phyloP scores from a whole-genome alignment of 2,888 invertebrate species.

The Lasioglossum morio region DNA sequence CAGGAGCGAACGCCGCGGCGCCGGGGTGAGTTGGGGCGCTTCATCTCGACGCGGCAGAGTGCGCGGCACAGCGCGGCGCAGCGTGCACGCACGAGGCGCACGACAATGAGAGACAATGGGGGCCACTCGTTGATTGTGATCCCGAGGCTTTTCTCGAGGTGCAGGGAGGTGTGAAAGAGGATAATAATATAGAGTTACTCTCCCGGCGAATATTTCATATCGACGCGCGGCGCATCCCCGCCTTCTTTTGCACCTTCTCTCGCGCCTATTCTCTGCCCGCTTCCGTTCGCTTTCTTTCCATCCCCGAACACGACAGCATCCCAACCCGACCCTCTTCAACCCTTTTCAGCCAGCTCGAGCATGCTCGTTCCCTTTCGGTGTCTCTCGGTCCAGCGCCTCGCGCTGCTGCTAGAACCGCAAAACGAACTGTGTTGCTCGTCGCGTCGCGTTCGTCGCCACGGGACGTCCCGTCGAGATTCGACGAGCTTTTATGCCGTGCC shows the following conservation, averaged over 20 bases:
- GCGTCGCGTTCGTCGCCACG: slow-evolving; percentile 64
- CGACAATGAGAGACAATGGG: slow-evolving; percentile 78
- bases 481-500: slow-evolving; percentile 26
- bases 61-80: background rate
- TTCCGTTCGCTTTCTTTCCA: slow-evolving; percentile 17
- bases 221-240: slow-evolving; percentile 46
- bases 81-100: slow-evolving; percentile 39
- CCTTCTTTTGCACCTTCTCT: slow-evolving; percentile 57
- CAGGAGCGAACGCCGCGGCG: background rate
- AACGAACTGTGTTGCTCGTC: background rate
- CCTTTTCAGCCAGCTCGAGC: background rate
- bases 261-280: slow-evolving; percentile 42
- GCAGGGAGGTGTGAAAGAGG: slow-evolving; percentile 84
- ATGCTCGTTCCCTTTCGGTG: background rate
- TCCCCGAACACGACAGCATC: background rate
- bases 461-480: slow-evolving; percentile 62
- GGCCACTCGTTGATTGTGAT: slow-evolving; percentile 78
- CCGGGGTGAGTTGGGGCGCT: slow-evolving; percentile 11
- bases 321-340: background rate
- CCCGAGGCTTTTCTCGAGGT: slow-evolving; percentile 71
- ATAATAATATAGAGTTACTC: slow-evolving; percentile 84
- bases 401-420: slow-evolving; percentile 36
- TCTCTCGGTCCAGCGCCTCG: slow-evolving; percentile 72
- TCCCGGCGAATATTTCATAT: slow-evolving; percentile 76
- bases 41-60: background rate